Evolutionary conservation across 1,140 invertebrate genomes (phyloP), one percentile per base, ranked within the genome.

Genomic region (Cherax quadricarinatus): DNA sequence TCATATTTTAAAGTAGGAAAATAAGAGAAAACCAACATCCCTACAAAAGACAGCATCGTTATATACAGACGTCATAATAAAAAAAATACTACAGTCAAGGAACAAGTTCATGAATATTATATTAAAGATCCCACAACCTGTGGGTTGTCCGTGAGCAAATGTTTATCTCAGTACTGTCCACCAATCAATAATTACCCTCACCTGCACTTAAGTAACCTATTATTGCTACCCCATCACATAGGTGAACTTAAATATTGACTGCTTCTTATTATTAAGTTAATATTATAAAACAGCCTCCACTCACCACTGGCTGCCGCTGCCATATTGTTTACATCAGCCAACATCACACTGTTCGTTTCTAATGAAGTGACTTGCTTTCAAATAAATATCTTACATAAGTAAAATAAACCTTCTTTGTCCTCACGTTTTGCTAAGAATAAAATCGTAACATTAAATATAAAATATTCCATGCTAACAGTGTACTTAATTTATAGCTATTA

Each of bases 281-380:
- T 16, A 16, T 66, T 66, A 66, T 16, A 85, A 10, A 12, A 48
- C 48, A 49, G 4, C 0, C 3, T 9, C 1, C 21, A 30, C 30
- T 86, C 41, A 86, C 84, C 84, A 86, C 84, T 86, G 84, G 60
- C 30, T 5, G 84, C 84, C 12, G 84, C 24, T 86, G 84, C 84
- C 84, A 86, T 85, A 85, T 86, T 86, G 84, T 86, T 86, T 86
- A 86, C 84, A 86, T 21, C 57, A 48, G 6, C 7, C 41, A 41
- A 24, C 21, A 18, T 62, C 12, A 12, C 3, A 24, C 18, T 48
- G n/a, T 86, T 30, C 48, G 84, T 41, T 1, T 70, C 41, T 5
- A 66, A n/a, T 86, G 6, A 24, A 24, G n/a, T 5, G 12, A 48
- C 16, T 51, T 9, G 16, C n/a, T 48, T 66, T 66, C 0, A 14